Conservation (phyloP, 2,888 invertebrate genomes). For the Meteorus cinctellus region DNA sequence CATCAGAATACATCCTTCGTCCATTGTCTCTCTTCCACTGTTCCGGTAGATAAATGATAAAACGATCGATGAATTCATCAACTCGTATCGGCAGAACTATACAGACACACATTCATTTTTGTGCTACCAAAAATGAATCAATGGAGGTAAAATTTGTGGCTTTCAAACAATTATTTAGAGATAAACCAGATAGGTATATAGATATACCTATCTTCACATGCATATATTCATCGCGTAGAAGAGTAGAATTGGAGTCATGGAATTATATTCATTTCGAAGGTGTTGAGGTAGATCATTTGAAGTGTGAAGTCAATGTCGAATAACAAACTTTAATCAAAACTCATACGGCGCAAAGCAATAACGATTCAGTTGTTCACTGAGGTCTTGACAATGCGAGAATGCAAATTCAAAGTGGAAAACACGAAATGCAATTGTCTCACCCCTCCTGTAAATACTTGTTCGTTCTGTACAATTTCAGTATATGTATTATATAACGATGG, state of each 20-base stretch:
- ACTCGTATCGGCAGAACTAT: background rate
- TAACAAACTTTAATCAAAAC: slow-evolving; percentile 28
- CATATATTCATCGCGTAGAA: background rate
- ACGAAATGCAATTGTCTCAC: slow-evolving; percentile 17
- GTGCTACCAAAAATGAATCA: background rate
- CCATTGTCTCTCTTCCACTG: background rate
- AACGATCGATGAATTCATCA: background rate
- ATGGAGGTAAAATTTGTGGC: background rate
- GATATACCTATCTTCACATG: no score
- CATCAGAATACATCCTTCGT: background rate
- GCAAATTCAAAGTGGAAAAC: background rate
- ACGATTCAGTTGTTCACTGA: slow-evolving; percentile 15
- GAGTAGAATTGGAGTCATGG: background rate
- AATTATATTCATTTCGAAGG: background rate
- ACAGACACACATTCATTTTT: background rate
- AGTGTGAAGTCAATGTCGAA: slow-evolving; percentile 11
- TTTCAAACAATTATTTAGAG: background rate
- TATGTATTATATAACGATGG: background rate
- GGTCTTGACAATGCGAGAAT: slow-evolving; percentile 14
- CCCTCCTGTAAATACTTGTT: background rate
- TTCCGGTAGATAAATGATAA: background rate
- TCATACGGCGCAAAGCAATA: slow-evolving; percentile 7
- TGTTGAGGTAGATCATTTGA: background rate
- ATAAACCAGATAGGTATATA: background rate
- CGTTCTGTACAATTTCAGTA: background rate